Evolutionary conservation across 1,140 invertebrate species (phyloP).

Genomic region (Panulirus ornatus): DNA sequence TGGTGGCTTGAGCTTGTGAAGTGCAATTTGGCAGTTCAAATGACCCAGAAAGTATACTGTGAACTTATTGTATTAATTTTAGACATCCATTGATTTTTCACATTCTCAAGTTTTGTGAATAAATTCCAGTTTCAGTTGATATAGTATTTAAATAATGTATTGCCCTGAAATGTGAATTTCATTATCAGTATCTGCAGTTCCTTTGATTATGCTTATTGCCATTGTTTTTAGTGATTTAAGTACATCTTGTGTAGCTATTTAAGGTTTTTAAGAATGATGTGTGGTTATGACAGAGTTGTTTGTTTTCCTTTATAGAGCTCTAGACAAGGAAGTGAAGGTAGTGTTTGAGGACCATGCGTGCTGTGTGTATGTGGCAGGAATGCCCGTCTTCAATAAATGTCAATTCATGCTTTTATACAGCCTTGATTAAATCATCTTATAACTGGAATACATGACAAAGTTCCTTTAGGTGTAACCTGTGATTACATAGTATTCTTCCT

Average conservation of each 20-base stretch:
- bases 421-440: slow-evolving; percentile 18
- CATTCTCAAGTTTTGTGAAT: too few species aligned
- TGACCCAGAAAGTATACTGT: too few species aligned
- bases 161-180: background rate
- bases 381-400: slow-evolving; percentile 40
- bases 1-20: background rate
- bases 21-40: too few species aligned
- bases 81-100: too few species aligned
- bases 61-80: too few species aligned
- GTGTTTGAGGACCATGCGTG: slow-evolving; percentile 61
- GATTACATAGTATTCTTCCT: background rate
- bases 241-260: slow-evolving; percentile 30
- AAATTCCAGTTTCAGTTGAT: background rate
- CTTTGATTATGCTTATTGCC: background rate
- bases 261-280: slow-evolving; percentile 60
- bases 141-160: too few species aligned
- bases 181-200: background rate
- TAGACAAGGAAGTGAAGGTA: slow-evolving; percentile 71
- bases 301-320: slow-evolving; percentile 69
- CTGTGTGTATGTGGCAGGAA: slow-evolving; percentile 65
- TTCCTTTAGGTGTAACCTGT: background rate
- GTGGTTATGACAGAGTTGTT: slow-evolving; percentile 61
- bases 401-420: slow-evolving; percentile 28
- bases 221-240: background rate
- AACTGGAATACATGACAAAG: slow-evolving; percentile 39